A percentile compares a stretch with the other conserved stretches of the same genome.
Conservation (phyloP, 2,888 invertebrate genomes). For the Trichogramma dendrolimi region DNA sequence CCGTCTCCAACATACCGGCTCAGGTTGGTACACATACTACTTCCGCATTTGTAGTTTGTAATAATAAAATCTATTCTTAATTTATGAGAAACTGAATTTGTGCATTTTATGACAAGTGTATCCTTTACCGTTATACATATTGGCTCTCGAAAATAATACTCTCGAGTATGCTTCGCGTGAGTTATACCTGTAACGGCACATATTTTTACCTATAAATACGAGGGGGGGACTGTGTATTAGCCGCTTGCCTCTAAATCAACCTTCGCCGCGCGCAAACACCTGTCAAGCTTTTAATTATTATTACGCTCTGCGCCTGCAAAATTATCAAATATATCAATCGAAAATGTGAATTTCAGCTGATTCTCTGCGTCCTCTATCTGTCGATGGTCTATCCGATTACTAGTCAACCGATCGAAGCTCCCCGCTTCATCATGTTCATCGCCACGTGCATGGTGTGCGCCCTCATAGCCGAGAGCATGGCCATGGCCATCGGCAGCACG, state of each 20-base stretch:
- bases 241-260: too few species aligned
- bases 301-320: too few species aligned
- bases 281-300: neutral
- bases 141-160: too few species aligned
- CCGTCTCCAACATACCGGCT: slow-evolving; percentile 67
- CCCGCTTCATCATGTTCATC: slow-evolving; percentile 66
- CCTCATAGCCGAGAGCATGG: slow-evolving; percentile 75
- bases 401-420: slow-evolving; percentile 70
- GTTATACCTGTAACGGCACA: too few species aligned
- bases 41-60: neutral
- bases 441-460: slow-evolving; percentile 67
- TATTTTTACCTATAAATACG: too few species aligned
- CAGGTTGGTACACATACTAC: slow-evolving; percentile 55
- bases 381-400: slow-evolving; percentile 70
- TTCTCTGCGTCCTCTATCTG: slow-evolving; percentile 66
- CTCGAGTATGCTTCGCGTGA: too few species aligned
- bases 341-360: slow-evolving; percentile 40
- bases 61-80: neutral
- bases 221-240: too few species aligned
- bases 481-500: slow-evolving; percentile 68
- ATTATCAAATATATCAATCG: too few species aligned
- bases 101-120: too few species aligned
- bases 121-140: too few species aligned
- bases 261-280: neutral
- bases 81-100: too few species aligned